Percentiles rank a stretch among this genome's conserved stretches.
Evolutionary conservation across 1,140 invertebrate genomes (phyloP).

Genomic region (Patella vulgata): DNA sequence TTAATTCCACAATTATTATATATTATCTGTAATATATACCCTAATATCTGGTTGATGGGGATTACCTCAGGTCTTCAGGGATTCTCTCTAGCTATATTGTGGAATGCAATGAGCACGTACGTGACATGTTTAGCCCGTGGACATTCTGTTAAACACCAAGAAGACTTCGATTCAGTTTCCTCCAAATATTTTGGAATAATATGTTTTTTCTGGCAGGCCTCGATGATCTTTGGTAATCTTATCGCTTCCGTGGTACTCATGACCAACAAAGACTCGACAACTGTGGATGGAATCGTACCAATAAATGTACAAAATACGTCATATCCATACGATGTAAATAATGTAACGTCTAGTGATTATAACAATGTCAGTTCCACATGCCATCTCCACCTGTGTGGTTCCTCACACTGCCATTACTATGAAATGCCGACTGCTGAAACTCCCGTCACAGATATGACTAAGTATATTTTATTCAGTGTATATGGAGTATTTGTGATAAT

Average conservation of each 20-base stretch:
- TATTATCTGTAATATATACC: slow-evolving; percentile 49
- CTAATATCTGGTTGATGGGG: slow-evolving; percentile 48
- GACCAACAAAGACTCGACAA: slow-evolving; percentile 1
- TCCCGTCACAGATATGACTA: slow-evolving; percentile 18
- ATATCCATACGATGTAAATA: no score
- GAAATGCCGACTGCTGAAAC: slow-evolving; percentile 22
- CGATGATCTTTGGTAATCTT: slow-evolving; percentile 49
- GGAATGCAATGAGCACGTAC: slow-evolving; percentile 57
- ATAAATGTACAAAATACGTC: no score
- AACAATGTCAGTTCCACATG: no score
- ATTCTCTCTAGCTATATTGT: slow-evolving; percentile 43
- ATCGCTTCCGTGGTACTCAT: slow-evolving; percentile 49
- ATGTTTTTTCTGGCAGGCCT: slow-evolving; percentile 51
- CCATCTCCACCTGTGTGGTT: slow-evolving; percentile 33
- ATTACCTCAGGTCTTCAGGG: slow-evolving; percentile 46
- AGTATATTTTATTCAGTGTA: slow-evolving; percentile 49
- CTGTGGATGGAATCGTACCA: no score
- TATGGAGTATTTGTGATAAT: slow-evolving; percentile 41
- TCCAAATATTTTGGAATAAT: slow-evolving; percentile 56
- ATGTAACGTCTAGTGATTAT: no score
- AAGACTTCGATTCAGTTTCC: slow-evolving; percentile 43
- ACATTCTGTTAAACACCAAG: slow-evolving; percentile 37
- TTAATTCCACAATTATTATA: slow-evolving; percentile 44
- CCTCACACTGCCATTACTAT: slow-evolving; percentile 44
- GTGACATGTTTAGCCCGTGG: slow-evolving; percentile 48